Evolutionary conservation across 2,888 invertebrate genomes (phyloP), one percentile per base, ranked within the genome.

Genomic region (Polietes domitor): DNA sequence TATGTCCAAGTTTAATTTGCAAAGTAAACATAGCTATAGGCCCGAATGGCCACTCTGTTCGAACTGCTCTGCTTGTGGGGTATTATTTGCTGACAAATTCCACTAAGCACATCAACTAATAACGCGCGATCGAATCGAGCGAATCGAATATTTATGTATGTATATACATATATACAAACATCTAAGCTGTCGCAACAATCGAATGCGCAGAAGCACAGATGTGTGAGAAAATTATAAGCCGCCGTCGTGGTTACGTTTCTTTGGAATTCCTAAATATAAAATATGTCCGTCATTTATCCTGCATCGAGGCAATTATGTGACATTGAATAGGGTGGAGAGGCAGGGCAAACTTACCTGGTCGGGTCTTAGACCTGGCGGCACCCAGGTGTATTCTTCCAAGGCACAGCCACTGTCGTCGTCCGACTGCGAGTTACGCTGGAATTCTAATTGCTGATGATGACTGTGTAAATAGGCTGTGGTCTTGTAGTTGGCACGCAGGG

Each of bases 341-440:
- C 26, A 24, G 15, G 26, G 26, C 32, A 1, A 43, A 15, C 93
- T 93, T 92, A 99, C 99, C 96, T 98, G 98, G 93, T 99, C 98
- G 0, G 99, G 98, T 91, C 98, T 95, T 17, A 99, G 93, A 85
- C 98, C 98, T 2, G 98, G 97, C 50, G 99, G 99, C 85, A 99
- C 97, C 99, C 99, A 99, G 1, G 98, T 98, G 92, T 98, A 99
- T 92, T 99, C 99, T 92, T 99, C 99, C 86, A 99, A 93, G 24
- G 98, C 98, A 92, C 99, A 99, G 10, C 99, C 99, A 76, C 98
- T 98, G 93, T 99, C 99, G 91, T 99, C 98, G 92, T 99, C 99
- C 85, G 97, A 98, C 92, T 98, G 98, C 70, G 97, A 97, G 89
- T 97, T 96, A 84, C 97, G 93, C 90, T 97, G 97, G 78, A 96